These are phyloP conservation scores for Synanthedon tipuliformis DNA, from an alignment of 2,888 invertebrate genomes.

Conservation along the genomic window DNA sequence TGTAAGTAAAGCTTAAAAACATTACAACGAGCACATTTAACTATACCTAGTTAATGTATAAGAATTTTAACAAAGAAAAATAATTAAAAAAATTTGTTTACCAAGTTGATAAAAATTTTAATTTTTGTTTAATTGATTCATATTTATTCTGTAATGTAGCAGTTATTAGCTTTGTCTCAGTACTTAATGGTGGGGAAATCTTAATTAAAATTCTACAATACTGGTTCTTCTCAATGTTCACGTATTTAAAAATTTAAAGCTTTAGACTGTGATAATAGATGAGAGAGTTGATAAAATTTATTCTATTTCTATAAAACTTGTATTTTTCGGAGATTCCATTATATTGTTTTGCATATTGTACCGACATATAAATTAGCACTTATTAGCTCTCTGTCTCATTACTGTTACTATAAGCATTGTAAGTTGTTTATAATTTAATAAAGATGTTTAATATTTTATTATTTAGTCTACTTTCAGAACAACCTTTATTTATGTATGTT, in stretches of 20 bases:
- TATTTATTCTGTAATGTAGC: no score
- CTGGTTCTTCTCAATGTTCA: no score
- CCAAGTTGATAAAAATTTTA: no score
- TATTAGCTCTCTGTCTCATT: conserved; percentile 26
- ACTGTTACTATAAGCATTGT: conserved; percentile 21
- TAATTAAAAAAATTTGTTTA: no score
- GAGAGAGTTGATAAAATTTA: conserved; percentile 25
- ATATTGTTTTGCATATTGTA: conserved; percentile 23
- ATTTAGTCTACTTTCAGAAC: conserved; percentile 4
- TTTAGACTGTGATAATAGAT: conserved; percentile 63
- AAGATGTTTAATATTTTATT: conserved; percentile 25
- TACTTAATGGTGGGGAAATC: no score
- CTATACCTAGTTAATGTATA: no score
- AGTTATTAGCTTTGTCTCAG: no score
- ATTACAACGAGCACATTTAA: no score
- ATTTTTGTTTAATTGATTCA: no score
- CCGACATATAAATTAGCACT: conserved; percentile 4
- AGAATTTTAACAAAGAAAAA: no score
- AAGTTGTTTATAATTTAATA: conserved; percentile 50
- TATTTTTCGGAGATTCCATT: conserved; percentile 31
- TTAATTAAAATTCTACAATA: no score
- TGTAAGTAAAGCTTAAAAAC: no score
- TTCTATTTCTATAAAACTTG: conserved; percentile 22
- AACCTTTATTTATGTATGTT: background rate
- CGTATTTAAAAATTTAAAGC: conserved; percentile 20